These are phyloP conservation scores for Fringilla coelebs DNA, from an alignment of 2,797 vertebrate species.

Conservation along the genomic window DNA sequence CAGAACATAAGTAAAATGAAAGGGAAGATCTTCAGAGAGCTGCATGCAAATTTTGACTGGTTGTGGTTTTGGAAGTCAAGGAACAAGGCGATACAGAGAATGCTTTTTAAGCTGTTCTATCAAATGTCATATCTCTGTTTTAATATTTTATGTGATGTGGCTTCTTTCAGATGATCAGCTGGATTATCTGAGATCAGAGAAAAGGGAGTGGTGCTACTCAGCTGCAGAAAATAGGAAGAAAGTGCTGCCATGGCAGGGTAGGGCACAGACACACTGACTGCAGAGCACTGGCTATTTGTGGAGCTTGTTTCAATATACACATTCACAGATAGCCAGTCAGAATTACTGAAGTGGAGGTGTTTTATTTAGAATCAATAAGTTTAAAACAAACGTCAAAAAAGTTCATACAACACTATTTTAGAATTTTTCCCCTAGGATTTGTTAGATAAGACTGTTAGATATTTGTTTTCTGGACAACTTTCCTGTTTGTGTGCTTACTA, in stretches of 20 bases:
- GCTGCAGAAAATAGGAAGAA: conserved; percentile 21
- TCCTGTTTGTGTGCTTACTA: background rate
- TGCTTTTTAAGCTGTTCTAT: conserved; percentile 22
- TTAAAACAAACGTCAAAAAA: background rate
- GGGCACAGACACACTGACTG: background rate
- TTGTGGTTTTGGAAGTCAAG: conserved; percentile 29
- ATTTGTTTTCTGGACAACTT: background rate
- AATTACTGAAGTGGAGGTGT: background rate
- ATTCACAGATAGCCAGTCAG: background rate
- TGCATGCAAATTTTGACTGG: conserved; percentile 25
- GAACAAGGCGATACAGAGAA: conserved; percentile 7
- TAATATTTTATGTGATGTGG: conserved; percentile 45
- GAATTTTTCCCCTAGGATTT: background rate
- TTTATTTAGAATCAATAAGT: background rate
- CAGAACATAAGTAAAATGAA: conserved; percentile 2
- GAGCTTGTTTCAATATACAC: background rate
- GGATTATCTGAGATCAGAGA: conserved; percentile 38
- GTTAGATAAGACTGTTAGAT: background rate
- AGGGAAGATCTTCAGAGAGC: conserved; percentile 33
- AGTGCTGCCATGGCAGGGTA: background rate
- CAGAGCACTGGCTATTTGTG: background rate
- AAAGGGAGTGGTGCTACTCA: conserved; percentile 8
- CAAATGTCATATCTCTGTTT: conserved; percentile 40
- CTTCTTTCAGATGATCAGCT: conserved; percentile 50
- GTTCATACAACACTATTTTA: background rate